A percentile compares a stretch with the other conserved stretches of the same genome.
Evolutionary conservation across 2,888 invertebrate species (phyloP).

Genomic region (Conomelus anceps): DNA sequence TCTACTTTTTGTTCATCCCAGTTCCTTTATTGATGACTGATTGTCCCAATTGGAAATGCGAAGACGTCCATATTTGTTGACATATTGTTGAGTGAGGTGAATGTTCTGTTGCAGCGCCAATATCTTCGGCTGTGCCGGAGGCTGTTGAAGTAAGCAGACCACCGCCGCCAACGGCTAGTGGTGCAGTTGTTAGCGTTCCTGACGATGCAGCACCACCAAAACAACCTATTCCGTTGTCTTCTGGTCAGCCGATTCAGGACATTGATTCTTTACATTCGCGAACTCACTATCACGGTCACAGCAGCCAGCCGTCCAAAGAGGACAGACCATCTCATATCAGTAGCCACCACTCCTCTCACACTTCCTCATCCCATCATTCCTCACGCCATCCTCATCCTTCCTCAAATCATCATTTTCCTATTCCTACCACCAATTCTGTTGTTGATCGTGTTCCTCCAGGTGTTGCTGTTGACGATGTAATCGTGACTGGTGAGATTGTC

Average conservation of each 20-base stretch:
- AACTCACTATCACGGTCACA: not conserved
- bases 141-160: conserved; percentile 32
- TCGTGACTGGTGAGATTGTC: not conserved
- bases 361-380: not conserved
- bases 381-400: not conserved
- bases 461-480: not conserved
- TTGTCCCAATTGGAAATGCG: too few species aligned
- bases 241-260: not conserved
- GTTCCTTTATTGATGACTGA: too few species aligned
- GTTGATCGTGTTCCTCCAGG: not conserved
- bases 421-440: not conserved
- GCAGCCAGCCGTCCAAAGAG: not conserved
- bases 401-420: not conserved
- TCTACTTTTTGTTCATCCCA: too few species aligned
- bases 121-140: conserved; percentile 7
- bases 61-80: too few species aligned
- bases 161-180: conserved; percentile 32
- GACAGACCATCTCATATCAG: not conserved
- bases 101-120: not conserved
- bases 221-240: conserved; percentile 38
- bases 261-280: not conserved
- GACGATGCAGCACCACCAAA: not conserved
- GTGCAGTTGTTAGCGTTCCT: not conserved
- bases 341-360: not conserved
- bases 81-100: too few species aligned